phyloP scores from a whole-genome alignment of 1,140 invertebrate species.

The Bombus cullumanus region DNA sequence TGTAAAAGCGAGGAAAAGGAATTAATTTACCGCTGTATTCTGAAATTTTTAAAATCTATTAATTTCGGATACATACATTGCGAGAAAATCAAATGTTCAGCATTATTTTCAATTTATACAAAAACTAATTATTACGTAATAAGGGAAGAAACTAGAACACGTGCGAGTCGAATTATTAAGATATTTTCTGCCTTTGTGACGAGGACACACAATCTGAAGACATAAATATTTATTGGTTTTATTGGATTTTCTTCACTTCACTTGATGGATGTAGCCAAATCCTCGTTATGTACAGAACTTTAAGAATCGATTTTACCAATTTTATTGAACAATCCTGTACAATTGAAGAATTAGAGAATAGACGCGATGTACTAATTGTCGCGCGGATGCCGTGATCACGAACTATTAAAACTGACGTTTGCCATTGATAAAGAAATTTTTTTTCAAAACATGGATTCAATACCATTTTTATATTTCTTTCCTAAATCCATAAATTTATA shows the following conservation, averaged over 20 bases:
- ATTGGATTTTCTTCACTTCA: neutral
- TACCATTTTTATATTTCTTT: neutral
- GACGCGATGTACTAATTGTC: neutral
- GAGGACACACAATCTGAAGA: neutral
- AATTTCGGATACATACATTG: neutral
- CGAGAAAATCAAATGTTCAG: neutral
- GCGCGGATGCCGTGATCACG: neutral
- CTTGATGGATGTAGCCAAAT: neutral
- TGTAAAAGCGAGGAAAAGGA: conserved; percentile 56
- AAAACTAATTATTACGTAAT: neutral
- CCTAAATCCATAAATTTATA: too few species aligned
- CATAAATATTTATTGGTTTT: neutral
- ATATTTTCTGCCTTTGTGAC: neutral
- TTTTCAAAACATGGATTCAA: neutral
- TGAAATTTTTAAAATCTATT: neutral
- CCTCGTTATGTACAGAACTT: neutral
- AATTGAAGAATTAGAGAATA: neutral
- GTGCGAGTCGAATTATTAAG: neutral
- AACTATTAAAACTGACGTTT: neutral
- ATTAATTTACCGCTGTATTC: neutral
- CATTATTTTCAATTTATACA: too few species aligned
- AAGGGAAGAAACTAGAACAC: neutral
- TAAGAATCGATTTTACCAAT: neutral
- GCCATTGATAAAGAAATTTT: neutral
- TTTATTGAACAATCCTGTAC: neutral